A percentile compares a stretch with the other conserved stretches of the same genome.
Conservation (phyloP, 2,888 invertebrate species). For the Lasioglossum morio region DNA sequence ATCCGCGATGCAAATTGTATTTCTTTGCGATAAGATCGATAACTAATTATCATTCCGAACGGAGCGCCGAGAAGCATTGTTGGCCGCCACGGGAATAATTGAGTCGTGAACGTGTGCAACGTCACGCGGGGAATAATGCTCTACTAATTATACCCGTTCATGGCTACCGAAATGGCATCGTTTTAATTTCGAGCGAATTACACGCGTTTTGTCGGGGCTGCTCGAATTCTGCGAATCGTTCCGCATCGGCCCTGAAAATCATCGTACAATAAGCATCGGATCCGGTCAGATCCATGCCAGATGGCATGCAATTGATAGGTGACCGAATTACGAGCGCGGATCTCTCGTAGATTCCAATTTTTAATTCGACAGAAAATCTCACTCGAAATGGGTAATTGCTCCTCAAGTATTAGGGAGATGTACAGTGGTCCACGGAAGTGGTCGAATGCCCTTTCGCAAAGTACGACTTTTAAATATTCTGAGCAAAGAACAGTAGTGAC, state of each 20-base stretch:
- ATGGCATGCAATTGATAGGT: constrained; percentile 13
- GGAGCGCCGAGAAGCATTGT: constrained; percentile 33
- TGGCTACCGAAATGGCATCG: constrained; percentile 38
- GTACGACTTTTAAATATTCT: too few species aligned
- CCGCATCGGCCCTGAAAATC: constrained; percentile 11
- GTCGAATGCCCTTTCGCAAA: too few species aligned
- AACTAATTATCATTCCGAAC: constrained; percentile 45
- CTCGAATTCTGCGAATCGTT: constrained; percentile 39
- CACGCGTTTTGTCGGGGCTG: constrained; percentile 28
- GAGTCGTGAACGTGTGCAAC: constrained; percentile 41
- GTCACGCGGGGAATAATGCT: constrained; percentile 35
- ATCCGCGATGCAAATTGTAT: constrained; percentile 20
- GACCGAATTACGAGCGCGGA: background rate
- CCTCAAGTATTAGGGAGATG: background rate
- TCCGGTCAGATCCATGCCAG: constrained; percentile 12
- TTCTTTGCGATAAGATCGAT: constrained; percentile 52
- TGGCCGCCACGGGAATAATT: constrained; percentile 43
- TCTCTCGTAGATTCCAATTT: constrained; percentile 8
- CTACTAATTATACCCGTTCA: constrained; percentile 47
- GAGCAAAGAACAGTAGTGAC: too few species aligned
- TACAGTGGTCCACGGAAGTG: background rate
- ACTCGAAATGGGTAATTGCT: background rate
- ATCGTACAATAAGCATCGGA: constrained; percentile 15
- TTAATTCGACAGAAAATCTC: constrained; percentile 4
- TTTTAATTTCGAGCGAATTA: constrained; percentile 52